These are phyloP conservation scores for Dromius quadrimaculatus DNA, from an alignment of 2,888 invertebrate species.

Conservation along the genomic window DNA sequence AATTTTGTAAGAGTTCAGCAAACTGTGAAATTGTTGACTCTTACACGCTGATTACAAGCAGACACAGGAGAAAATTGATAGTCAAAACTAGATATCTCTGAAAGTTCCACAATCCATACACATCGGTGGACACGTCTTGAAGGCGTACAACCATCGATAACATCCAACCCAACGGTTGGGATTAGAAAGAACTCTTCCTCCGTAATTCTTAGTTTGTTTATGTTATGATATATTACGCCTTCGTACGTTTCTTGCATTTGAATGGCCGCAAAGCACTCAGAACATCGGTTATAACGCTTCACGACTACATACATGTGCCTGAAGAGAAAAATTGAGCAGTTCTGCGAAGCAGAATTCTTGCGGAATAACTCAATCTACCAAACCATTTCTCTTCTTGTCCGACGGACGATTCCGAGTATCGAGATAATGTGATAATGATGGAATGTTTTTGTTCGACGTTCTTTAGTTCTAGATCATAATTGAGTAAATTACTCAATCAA, in stretches of 20 bases:
- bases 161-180: conserved; percentile 16
- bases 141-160: conserved; percentile 36
- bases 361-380: conserved; percentile 33
- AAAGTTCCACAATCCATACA: conserved; percentile 14
- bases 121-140: conserved; percentile 9
- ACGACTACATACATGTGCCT: conserved; percentile 28
- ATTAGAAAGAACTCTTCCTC: conserved; percentile 18
- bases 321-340: conserved; percentile 14
- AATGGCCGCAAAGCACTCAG: conserved; percentile 17
- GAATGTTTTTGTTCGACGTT: conserved; percentile 17
- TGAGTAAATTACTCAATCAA: conserved; percentile 18
- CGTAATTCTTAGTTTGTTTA: conserved; percentile 29
- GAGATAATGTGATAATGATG: conserved; percentile 31
- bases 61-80: neutral
- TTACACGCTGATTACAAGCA: too few species aligned
- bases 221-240: conserved; percentile 26
- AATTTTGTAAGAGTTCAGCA: too few species aligned
- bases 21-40: too few species aligned
- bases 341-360: conserved; percentile 33
- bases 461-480: conserved; percentile 31
- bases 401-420: conserved; percentile 19
- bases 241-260: conserved; percentile 30
- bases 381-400: neutral
- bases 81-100: conserved; percentile 2
- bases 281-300: conserved; percentile 25